Base-by-base conservation (phyloP, 2,888 invertebrate species). In the Malthinus seriepunctatus region DNA sequence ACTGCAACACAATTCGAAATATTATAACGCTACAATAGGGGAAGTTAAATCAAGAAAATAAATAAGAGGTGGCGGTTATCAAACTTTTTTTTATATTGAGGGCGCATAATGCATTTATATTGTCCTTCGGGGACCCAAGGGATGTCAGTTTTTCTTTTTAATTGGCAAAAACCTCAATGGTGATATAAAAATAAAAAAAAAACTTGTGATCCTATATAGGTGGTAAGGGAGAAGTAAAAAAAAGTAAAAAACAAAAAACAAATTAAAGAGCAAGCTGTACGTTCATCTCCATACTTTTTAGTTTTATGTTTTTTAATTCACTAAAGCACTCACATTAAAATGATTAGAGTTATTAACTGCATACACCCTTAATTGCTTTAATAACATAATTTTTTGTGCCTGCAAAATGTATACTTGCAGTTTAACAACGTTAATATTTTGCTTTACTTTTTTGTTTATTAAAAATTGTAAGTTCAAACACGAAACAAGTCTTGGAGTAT, bases 151-250 rank as follows among this genome's bases (percentile, higher is more conserved):
- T 63, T 66, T 67, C 66, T 71, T 75, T 78, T 77, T 78, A 78
- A 78, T 79, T 71, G 77, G 73, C 70, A 73, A 73, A 23, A 76
- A 76, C 76, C 78, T 77, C 77, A 69, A 75, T 73, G 77, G 77
- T 73, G 70, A 75, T 70, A 78, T 78, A 77, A 78, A 78, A 76
- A 73, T 73, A 74, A 77, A 73, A 73, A 75, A 73, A 69, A 42
- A 42, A 42, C 39, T 72, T 70, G 69, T 71, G 73, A 73, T 74
- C 67, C 67, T 70, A 68, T 73, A 74, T 75, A 70, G 73, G 67
- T 71, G 72, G 68, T 71, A 65, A 71, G 76, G 76, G 76, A 75
- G 70, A 69, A 52, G 64, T 72, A 71, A 71, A 69, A 67, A 60
- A 54, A 53, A 58, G 56, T 23, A 23, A 23, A 23, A 65, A 64